phyloP scores from a whole-genome alignment of 1,140 invertebrate genomes.

The Microplitis mediator region DNA sequence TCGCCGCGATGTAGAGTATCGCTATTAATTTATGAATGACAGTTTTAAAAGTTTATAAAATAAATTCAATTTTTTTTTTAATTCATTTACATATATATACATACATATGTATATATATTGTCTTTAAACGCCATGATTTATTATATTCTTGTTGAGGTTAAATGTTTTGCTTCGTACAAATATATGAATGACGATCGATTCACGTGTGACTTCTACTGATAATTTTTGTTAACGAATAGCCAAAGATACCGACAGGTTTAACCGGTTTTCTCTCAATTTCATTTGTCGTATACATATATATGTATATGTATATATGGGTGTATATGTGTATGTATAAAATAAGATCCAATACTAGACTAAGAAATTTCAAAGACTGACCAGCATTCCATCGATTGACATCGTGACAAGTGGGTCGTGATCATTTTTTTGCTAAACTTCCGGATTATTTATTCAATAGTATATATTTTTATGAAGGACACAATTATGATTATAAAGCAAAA shows the following conservation, averaged over 20 bases:
- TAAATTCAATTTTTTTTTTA: neutral
- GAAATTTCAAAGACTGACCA: conserved; percentile 17
- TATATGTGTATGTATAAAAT: neutral
- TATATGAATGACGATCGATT: conserved; percentile 16
- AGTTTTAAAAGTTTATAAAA: neutral
- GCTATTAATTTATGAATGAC: neutral
- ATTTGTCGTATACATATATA: neutral
- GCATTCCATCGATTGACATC: conserved; percentile 17
- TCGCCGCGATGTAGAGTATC: neutral
- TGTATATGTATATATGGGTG: neutral
- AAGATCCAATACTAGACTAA: conserved; percentile 7
- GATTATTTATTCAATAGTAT: too few species aligned
- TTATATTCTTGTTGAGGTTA: neutral
- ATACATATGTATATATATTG: neutral
- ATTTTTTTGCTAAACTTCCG: neutral
- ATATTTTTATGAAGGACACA: too few species aligned
- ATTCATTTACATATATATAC: neutral
- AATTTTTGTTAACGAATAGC: conserved; percentile 17
- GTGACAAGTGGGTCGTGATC: conserved; percentile 23
- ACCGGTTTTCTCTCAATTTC: conserved; percentile 24
- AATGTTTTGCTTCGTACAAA: neutral
- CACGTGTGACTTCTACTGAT: conserved; percentile 10
- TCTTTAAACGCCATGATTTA: neutral
- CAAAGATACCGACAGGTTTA: conserved; percentile 20
- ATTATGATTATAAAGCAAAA: too few species aligned